Percentiles rank a stretch among this genome's conserved stretches.
Evolutionary conservation across 2,113 vertebrate species (phyloP).

Genomic region (Crocuta crocuta): DNA sequence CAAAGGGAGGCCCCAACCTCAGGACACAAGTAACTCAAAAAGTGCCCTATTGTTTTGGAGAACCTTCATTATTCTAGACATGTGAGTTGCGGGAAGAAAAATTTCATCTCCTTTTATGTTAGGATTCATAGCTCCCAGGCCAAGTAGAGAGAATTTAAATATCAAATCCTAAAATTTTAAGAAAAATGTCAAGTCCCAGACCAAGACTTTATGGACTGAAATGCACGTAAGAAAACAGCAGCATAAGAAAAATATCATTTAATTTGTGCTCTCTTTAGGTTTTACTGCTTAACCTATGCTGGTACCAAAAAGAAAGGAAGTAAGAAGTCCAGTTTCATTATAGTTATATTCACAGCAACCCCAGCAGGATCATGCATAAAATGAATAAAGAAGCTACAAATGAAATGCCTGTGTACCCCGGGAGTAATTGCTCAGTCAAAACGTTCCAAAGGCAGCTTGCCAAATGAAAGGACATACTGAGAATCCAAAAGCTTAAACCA

Average conservation of each 20-base stretch:
- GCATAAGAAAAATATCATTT: not conserved
- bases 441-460: conserved; percentile 51
- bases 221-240: conserved; percentile 9
- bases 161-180: not conserved
- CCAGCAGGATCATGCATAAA: conserved; percentile 45
- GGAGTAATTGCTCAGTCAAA: conserved; percentile 45
- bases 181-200: conserved; percentile 41
- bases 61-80: not conserved
- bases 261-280: conserved; percentile 48
- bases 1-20: not conserved
- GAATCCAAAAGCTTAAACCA: conserved; percentile 52
- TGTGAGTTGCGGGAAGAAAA: not conserved
- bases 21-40: conserved; percentile 14
- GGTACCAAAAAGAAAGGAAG: conserved; percentile 24
- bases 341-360: not conserved
- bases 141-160: not conserved
- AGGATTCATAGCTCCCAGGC: not conserved
- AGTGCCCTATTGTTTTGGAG: not conserved
- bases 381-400: conserved; percentile 56
- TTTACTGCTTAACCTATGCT: conserved; percentile 51
- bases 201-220: conserved; percentile 23
- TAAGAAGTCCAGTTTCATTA: conserved; percentile 51
- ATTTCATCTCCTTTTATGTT: not conserved
- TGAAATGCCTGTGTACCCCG: conserved; percentile 39
- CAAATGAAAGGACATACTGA: conserved; percentile 59